Percentiles rank a stretch among this genome's conserved stretches.
phyloP scores from a whole-genome alignment of 2,797 vertebrate genomes.

The Columba guinea region DNA sequence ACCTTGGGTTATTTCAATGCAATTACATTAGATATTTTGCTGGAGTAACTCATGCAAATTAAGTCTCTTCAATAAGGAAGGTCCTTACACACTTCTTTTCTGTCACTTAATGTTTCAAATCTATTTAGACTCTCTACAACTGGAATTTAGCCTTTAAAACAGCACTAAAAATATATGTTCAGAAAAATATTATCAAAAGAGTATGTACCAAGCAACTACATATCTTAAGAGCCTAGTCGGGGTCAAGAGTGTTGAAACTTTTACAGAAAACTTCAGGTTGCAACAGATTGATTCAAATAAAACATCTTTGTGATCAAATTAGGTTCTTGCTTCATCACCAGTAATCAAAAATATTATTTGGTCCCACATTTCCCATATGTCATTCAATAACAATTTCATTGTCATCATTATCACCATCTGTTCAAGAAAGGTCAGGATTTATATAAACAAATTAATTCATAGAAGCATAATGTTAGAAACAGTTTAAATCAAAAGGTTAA shows the following conservation, averaged over 20 bases:
- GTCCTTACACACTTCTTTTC: background rate
- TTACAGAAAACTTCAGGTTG: background rate
- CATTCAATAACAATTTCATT: background rate
- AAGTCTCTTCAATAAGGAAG: background rate
- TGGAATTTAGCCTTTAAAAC: background rate
- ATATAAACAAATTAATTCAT: background rate
- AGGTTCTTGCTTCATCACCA: background rate
- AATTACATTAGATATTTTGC: background rate
- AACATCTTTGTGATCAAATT: background rate
- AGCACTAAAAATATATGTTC: background rate
- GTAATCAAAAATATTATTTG: background rate
- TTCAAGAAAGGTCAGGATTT: conserved; percentile 44
- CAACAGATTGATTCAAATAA: background rate
- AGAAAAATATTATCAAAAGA: background rate
- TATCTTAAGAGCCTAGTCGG: background rate
- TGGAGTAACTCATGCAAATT: background rate
- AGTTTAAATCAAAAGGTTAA: conserved; percentile 28
- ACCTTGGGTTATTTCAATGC: background rate
- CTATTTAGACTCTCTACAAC: background rate
- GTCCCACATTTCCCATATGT: background rate
- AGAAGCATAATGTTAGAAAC: conserved; percentile 26
- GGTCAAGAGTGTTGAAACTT: background rate
- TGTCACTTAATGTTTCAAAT: background rate
- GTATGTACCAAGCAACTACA: background rate
- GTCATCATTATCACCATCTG: conserved; percentile 24